A percentile compares a stretch with the other conserved stretches of the same genome.
phyloP scores from a whole-genome alignment of 2,797 vertebrate genomes.

The Arctocebus calabarensis region DNA sequence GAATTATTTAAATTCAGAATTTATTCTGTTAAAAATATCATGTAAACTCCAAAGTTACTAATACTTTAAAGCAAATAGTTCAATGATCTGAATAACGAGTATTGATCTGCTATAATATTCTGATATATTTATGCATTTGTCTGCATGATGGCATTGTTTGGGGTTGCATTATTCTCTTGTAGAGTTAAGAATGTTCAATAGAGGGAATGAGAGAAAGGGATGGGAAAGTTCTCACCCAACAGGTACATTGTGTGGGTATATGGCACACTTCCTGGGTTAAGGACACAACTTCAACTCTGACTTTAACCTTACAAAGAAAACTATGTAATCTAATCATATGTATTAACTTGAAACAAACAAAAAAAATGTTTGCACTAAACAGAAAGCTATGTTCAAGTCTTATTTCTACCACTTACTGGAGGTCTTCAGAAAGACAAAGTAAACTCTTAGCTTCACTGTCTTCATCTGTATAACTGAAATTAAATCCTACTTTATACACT shows the following conservation, averaged over 20 bases:
- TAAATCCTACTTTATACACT: neutral
- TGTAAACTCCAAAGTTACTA: neutral
- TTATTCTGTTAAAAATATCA: neutral
- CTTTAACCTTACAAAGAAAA: too few species aligned
- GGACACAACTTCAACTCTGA: too few species aligned
- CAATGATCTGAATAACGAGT: neutral
- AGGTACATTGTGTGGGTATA: too few species aligned
- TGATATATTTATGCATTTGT: neutral
- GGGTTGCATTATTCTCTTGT: neutral
- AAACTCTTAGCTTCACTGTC: neutral
- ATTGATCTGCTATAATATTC: neutral
- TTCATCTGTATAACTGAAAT: neutral
- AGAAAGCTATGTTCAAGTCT: neutral
- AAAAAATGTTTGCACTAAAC: neutral
- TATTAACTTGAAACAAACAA: too few species aligned
- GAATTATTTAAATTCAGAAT: neutral
- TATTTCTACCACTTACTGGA: neutral
- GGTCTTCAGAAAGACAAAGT: neutral
- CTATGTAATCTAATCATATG: too few species aligned
- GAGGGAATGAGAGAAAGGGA: too few species aligned
- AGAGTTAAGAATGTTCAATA: neutral
- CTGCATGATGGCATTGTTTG: neutral
- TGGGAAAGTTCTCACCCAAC: too few species aligned
- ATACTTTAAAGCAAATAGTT: neutral
- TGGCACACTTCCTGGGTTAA: too few species aligned